phyloP scores from a whole-genome alignment of 2,113 vertebrate species.

The Chionodraco myersi region DNA sequence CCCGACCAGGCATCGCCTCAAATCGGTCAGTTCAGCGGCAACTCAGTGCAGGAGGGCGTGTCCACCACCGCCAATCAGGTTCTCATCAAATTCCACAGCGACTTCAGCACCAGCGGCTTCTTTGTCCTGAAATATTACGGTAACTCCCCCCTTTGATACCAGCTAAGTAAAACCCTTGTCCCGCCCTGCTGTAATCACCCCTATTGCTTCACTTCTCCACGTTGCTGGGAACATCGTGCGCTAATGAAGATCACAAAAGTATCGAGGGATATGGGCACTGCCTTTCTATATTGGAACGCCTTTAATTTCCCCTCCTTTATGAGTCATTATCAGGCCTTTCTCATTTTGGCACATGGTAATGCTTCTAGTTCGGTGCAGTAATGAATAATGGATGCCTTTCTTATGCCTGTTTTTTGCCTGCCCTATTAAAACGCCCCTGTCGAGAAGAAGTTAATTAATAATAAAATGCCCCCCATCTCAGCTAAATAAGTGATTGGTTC shows the following conservation, averaged over 20 bases:
- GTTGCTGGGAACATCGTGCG: constrained; percentile 3
- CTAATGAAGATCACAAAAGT: constrained; percentile 14
- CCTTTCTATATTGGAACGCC: not conserved
- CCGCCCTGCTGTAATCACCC: constrained; percentile 22
- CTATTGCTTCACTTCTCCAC: constrained; percentile 17
- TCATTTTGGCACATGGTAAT: constrained; percentile 31
- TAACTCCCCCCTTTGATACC: constrained; percentile 56
- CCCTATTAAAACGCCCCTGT: constrained; percentile 42
- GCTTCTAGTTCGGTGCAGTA: constrained; percentile 32
- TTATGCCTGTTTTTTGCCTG: constrained; percentile 39
- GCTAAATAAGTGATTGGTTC: constrained; percentile 65
- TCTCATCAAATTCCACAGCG: constrained; percentile 86
- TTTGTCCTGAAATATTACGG: constrained; percentile 82
- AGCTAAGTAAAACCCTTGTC: constrained; percentile 27
- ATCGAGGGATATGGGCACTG: not conserved
- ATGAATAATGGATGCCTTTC: constrained; percentile 58
- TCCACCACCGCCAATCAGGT: constrained; percentile 84
- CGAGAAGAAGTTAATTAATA: constrained; percentile 57
- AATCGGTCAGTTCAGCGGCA: constrained; percentile 83
- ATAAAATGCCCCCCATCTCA: constrained; percentile 50
- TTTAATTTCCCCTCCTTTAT: constrained; percentile 9
- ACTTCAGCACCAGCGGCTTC: constrained; percentile 86
- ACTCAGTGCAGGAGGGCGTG: constrained; percentile 69
- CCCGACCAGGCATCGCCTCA: constrained; percentile 82
- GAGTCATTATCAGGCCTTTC: constrained; percentile 30